A percentile compares a stretch with the other conserved stretches of the same genome.
Evolutionary conservation across 30 jellyfish, hydroid and myxozoan genomes (phyloP).

Genomic region (Mastigias papua): DNA sequence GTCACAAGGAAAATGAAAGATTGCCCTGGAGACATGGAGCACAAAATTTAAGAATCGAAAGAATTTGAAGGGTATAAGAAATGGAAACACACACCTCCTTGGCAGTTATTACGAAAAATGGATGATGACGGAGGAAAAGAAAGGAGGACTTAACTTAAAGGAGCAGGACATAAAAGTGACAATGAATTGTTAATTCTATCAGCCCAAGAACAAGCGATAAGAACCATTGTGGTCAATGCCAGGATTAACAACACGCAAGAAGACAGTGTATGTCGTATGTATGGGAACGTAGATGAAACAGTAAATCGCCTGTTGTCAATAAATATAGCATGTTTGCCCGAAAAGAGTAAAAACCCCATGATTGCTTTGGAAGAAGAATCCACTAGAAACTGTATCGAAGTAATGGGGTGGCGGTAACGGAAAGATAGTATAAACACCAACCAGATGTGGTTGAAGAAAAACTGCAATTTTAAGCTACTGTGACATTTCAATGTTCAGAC

Average conservation of each 20-base stretch:
- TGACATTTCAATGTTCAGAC: conserved; percentile 9
- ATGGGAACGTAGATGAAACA: conserved; percentile 49
- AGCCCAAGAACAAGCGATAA: conserved; percentile 39
- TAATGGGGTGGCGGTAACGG: conserved; percentile 8
- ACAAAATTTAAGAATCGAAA: not conserved
- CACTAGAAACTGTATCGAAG: conserved; percentile 8
- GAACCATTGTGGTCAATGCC: conserved; percentile 12
- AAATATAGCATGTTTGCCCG: conserved; percentile 6
- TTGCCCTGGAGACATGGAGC: conserved; percentile 8
- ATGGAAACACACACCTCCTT: conserved; percentile 37
- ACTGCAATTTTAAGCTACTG: conserved; percentile 18
- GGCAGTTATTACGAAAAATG: conserved; percentile 49
- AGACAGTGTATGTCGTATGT: conserved; percentile 34
- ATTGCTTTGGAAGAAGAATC: not conserved
- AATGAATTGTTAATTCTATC: conserved; percentile 28
- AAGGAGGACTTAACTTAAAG: conserved; percentile 1
- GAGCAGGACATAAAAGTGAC: conserved; percentile 24
- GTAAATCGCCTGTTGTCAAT: conserved; percentile 27
- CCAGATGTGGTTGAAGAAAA: not conserved
- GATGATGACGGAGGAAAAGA: conserved; percentile 29
- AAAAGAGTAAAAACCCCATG: conserved; percentile 12
- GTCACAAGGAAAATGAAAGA: conserved; percentile 35
- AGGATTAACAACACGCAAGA: conserved; percentile 17
- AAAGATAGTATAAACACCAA: conserved; percentile 20
- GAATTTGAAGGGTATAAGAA: conserved; percentile 36